Evolutionary conservation across 53 echinoderm and acorn worm genomes (phyloP).

Genomic region (Luidia sarsii): DNA sequence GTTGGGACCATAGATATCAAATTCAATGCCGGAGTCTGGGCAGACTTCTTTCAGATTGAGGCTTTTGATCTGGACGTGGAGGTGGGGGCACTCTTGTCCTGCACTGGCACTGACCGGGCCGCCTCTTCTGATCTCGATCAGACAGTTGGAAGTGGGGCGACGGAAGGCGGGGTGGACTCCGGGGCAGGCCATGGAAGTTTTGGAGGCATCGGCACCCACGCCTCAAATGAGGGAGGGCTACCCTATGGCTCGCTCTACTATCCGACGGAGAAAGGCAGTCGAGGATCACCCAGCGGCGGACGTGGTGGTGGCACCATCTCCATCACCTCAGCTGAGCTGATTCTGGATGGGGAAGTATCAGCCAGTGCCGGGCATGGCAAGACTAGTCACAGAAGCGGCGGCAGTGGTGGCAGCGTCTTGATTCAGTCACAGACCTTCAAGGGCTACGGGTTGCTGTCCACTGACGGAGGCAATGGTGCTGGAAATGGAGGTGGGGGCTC

Average conservation of each 20-base stretch:
- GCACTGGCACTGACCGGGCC: slow-evolving; percentile 57
- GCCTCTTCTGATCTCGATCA: slow-evolving; percentile 62
- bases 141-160: slow-evolving; percentile 55
- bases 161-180: slow-evolving; percentile 46
- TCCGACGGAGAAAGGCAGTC: slow-evolving; percentile 80
- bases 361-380: slow-evolving; percentile 50
- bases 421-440: slow-evolving; percentile 62
- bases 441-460: slow-evolving; percentile 72
- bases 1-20: slow-evolving; percentile 73
- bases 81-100: slow-evolving; percentile 67
- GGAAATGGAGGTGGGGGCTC: slow-evolving; percentile 79
- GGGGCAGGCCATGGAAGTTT: slow-evolving; percentile 91
- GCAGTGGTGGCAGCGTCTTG: slow-evolving; percentile 85
- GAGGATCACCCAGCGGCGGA: slow-evolving; percentile 54
- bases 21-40: slow-evolving; percentile 72
- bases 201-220: slow-evolving; percentile 68
- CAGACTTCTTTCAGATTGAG: slow-evolving; percentile 69
- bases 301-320: slow-evolving; percentile 79
- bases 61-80: slow-evolving; percentile 70
- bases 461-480: slow-evolving; percentile 74
- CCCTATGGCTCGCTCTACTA: slow-evolving; percentile 85
- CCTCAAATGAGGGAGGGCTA: slow-evolving; percentile 47
- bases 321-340: slow-evolving; percentile 55
- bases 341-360: slow-evolving; percentile 79
- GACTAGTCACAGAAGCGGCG: slow-evolving; percentile 58